phyloP scores from a whole-genome alignment of 2,113 vertebrate species.

The Lepisosteus oculatus region DNA sequence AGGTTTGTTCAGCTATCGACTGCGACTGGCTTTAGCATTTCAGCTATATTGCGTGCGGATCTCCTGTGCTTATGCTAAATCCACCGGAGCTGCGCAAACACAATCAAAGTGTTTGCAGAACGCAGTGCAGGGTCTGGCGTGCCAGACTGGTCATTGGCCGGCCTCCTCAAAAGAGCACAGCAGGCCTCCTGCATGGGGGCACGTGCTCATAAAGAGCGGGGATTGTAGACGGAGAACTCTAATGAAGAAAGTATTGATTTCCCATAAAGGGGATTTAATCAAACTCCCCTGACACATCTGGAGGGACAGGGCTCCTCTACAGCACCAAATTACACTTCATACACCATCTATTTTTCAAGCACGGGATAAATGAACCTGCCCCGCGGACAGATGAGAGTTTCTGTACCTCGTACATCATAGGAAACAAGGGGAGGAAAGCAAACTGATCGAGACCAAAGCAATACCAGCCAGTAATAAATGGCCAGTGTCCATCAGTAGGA shows the following conservation, averaged over 20 bases:
- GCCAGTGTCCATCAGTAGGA: background rate
- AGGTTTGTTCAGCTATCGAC: background rate
- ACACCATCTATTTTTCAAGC: conserved; percentile 61
- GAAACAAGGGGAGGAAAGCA: conserved; percentile 50
- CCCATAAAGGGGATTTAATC: conserved; percentile 78
- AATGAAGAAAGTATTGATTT: conserved; percentile 77
- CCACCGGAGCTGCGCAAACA: conserved; percentile 1
- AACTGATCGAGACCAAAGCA: conserved; percentile 38
- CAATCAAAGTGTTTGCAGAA: background rate
- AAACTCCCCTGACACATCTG: conserved; percentile 59
- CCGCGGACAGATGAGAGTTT: conserved; percentile 59
- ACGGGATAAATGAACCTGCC: conserved; percentile 71
- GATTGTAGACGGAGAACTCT: conserved; percentile 52
- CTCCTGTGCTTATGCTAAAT: conserved; percentile 26
- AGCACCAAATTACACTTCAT: conserved; percentile 68
- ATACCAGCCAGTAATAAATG: conserved; percentile 34
- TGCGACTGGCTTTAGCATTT: conserved; percentile 16
- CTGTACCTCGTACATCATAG: conserved; percentile 59
- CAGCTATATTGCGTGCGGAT: conserved; percentile 16
- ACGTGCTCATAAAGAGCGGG: conserved; percentile 13
- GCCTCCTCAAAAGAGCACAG: background rate
- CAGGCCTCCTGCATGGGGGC: conserved; percentile 26
- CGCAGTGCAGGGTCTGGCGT: too few species aligned
- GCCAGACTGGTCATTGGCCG: background rate
- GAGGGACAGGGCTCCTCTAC: conserved; percentile 51